These are phyloP conservation scores for Hydropotes inermis DNA, from an alignment of 2,113 vertebrate species.

Conservation along the genomic window DNA sequence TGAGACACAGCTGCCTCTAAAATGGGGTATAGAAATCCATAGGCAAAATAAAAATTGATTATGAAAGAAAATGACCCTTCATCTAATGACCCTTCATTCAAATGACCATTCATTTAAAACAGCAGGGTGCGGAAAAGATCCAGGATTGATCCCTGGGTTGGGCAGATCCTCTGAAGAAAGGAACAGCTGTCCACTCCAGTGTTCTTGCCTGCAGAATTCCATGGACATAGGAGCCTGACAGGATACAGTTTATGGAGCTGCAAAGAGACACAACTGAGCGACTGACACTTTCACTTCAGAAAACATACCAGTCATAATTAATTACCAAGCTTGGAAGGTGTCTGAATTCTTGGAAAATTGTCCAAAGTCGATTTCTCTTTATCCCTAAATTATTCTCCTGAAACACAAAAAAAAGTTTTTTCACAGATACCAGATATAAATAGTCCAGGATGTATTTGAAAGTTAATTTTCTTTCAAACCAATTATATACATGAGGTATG, in stretches of 20 bases:
- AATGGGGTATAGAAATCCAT: not conserved
- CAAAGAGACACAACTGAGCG: not conserved
- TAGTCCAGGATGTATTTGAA: not conserved
- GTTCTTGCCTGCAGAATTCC: not conserved
- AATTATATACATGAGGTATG: not conserved
- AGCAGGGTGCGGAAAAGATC: not conserved
- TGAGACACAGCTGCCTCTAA: not conserved
- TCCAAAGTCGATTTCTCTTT: not conserved
- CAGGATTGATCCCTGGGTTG: fast-evolving
- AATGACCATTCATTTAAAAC: not conserved
- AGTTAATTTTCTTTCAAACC: not conserved
- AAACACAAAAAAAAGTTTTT: not conserved
- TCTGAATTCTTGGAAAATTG: not conserved
- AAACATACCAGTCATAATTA: not conserved
- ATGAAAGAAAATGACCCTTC: not conserved
- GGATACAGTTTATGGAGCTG: not conserved
- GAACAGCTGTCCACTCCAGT: not conserved
- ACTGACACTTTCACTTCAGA: not conserved
- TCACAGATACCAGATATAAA: not conserved
- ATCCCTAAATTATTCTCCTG: not conserved
- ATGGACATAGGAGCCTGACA: not conserved
- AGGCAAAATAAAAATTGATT: not conserved
- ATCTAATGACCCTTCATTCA: not conserved
- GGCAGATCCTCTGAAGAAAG: not conserved
- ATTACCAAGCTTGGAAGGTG: not conserved